Percentiles rank a stretch among this genome's conserved stretches.
phyloP scores from a whole-genome alignment of 2,797 vertebrate species.

The Halcyon chelicuti region DNA sequence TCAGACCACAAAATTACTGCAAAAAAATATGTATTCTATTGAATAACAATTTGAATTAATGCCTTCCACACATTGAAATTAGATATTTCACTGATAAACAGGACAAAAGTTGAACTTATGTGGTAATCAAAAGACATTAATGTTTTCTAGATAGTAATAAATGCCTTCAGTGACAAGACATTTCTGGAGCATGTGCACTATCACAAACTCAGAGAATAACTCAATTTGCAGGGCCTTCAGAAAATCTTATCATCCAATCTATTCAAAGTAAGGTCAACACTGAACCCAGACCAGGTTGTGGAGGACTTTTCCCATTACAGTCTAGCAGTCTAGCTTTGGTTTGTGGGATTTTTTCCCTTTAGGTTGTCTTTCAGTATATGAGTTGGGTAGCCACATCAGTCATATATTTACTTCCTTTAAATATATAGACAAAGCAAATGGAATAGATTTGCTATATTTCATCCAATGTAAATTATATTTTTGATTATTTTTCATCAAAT shows the following conservation, averaged over 20 bases:
- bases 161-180: not conserved
- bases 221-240: not conserved
- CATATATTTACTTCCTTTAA: not conserved
- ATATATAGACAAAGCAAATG: not conserved
- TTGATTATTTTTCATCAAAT: not conserved
- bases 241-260: not conserved
- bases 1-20: not conserved
- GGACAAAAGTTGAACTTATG: not conserved
- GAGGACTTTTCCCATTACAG: not conserved
- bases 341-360: not conserved
- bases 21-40: not conserved
- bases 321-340: not conserved
- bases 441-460: not conserved
- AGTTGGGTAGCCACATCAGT: not conserved
- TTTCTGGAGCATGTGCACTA: not conserved
- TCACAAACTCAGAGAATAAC: not conserved
- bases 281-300: not conserved
- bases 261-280: not conserved
- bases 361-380: not conserved
- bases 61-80: not conserved
- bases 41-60: not conserved
- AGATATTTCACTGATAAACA: not conserved
- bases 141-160: not conserved
- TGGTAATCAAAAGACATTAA: not conserved
- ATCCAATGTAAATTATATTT: not conserved